A percentile compares a stretch with the other conserved stretches of the same genome.
These are phyloP conservation scores for Epizoanthus scotinus DNA, from an alignment of 92 coral and sea anemone species.

Conservation along the genomic window DNA sequence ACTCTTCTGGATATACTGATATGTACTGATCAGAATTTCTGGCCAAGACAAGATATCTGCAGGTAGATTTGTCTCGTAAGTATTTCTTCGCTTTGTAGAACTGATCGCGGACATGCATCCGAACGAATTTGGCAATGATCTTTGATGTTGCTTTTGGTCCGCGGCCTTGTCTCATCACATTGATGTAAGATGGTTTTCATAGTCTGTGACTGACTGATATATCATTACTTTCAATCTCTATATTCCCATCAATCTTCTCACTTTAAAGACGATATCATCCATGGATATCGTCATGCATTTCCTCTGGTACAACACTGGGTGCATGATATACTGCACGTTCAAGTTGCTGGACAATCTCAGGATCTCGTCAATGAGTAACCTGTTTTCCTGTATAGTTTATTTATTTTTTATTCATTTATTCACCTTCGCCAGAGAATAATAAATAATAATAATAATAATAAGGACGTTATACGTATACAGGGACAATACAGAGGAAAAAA, in stretches of 20 bases:
- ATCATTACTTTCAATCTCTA: neutral
- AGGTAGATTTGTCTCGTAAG: neutral
- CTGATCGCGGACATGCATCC: neutral
- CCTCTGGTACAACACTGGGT: neutral
- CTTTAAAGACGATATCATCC: neutral
- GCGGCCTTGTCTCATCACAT: neutral
- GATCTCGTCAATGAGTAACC: neutral
- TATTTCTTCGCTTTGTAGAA: neutral
- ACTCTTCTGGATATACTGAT: neutral
- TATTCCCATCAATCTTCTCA: neutral
- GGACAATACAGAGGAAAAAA: too few relatives aligned
- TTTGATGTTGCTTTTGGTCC: neutral
- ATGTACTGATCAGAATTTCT: neutral
- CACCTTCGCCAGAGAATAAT: too few relatives aligned
- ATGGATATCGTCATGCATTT: neutral
- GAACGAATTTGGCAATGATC: neutral
- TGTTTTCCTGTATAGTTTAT: neutral
- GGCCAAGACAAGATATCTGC: neutral
- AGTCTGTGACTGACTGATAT: neutral
- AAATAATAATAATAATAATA: too few relatives aligned
- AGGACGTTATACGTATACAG: too few relatives aligned
- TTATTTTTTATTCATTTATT: too few relatives aligned
- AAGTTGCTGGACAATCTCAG: neutral
- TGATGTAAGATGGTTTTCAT: neutral
- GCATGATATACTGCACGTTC: neutral